A percentile compares a stretch with the other conserved stretches of the same genome.
Evolutionary conservation across 2,113 vertebrate genomes (phyloP).

Genomic region (Cygnus buccinator): DNA sequence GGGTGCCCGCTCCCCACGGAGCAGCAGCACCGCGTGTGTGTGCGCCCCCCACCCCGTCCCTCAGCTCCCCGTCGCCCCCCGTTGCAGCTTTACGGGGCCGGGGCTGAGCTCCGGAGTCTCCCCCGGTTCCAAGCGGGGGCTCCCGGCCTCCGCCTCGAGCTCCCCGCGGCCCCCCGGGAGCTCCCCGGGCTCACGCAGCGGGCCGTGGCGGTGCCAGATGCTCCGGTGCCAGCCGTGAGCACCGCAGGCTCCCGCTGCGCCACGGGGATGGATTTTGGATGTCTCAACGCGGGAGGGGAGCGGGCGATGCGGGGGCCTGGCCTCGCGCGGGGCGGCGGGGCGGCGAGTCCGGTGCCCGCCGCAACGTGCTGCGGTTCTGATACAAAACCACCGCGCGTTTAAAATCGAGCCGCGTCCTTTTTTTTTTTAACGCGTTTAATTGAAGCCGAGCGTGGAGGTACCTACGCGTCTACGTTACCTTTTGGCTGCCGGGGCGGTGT

Average conservation of each 20-base stretch:
- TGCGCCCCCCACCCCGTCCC: too few relatives aligned
- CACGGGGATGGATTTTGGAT: too few relatives aligned
- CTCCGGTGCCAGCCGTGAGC: background rate
- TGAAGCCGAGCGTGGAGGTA: rapidly evolving
- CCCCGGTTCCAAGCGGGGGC: too few relatives aligned
- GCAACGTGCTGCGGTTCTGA: background rate
- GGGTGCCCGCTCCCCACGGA: too few relatives aligned
- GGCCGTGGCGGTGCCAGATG: rapidly evolving
- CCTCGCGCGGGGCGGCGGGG: rapidly evolving
- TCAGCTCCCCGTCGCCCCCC: too few relatives aligned
- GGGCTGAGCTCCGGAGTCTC: background rate
- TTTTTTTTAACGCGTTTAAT: background rate
- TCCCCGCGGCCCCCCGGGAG: background rate
- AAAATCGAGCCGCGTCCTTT: background rate
- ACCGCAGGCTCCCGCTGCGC: rapidly evolving
- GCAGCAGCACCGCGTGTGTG: too few relatives aligned
- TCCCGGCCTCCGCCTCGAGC: background rate
- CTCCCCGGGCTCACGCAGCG: too few relatives aligned
- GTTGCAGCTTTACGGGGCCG: background rate
- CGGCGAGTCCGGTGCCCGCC: rapidly evolving
- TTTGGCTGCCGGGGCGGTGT: background rate
- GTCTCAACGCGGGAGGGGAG: too few relatives aligned
- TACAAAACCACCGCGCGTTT: background rate
- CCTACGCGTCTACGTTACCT: background rate
- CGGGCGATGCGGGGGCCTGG: background rate